Conservation (phyloP, 1,140 invertebrate species). For the Procambarus clarkii region DNA sequence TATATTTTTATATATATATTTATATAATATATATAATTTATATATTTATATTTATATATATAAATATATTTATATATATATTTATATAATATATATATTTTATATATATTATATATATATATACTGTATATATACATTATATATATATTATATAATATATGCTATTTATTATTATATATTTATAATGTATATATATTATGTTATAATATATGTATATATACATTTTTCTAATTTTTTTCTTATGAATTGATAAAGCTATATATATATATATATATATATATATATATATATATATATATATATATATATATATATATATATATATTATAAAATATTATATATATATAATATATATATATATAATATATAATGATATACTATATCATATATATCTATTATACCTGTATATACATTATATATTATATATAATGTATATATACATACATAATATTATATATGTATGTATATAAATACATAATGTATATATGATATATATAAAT, state of each 20-base stretch:
- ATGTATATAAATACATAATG: neutral
- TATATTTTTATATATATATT: no score
- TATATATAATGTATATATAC: no score
- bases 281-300: no score
- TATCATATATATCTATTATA: no score
- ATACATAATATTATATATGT: neutral
- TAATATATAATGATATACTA: no score
- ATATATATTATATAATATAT: neutral
- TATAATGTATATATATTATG: neutral
- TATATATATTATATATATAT: neutral
- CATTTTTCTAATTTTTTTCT: neutral
- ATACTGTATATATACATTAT: neutral
- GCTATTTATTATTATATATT: neutral
- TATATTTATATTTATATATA: neutral
- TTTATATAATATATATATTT: neutral
- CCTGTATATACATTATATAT: no score
- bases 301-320: no score
- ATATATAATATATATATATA: no score
- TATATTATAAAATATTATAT: no score
- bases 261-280: no score
- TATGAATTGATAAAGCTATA: neutral
- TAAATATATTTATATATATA: neutral
- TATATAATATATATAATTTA: no score
- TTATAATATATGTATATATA: neutral
- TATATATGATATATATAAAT: no score